Evolutionary conservation across 1,140 invertebrate genomes (phyloP).

Genomic region (Macrobrachium rosenbergii): DNA sequence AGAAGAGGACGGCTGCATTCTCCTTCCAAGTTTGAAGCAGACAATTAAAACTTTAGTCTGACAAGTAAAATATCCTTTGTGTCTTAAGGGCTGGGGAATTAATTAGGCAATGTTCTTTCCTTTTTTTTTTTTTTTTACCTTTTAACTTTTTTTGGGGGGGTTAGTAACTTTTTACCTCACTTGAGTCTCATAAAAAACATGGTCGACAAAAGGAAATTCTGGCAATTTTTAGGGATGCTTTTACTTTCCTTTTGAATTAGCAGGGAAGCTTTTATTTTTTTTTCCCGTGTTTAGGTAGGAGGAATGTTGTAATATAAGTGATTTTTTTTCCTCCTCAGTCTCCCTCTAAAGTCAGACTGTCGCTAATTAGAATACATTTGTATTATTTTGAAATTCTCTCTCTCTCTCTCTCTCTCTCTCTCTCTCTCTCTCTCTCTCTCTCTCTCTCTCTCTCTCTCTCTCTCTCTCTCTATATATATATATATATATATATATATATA

Average conservation of each 20-base stretch:
- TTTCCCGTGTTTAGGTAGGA: too few species aligned
- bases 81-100: conserved; percentile 16
- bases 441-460: conserved; percentile 10
- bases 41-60: conserved; percentile 21
- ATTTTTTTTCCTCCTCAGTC: too few species aligned
- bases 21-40: conserved; percentile 3
- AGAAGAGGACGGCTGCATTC: neutral
- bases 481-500: conserved; percentile 5
- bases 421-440: neutral
- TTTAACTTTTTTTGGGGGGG: neutral
- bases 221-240: neutral
- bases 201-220: neutral
- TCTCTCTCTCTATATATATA: conserved; percentile 27
- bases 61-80: conserved; percentile 28
- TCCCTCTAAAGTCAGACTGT: too few species aligned
- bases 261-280: too few species aligned
- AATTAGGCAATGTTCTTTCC: conserved; percentile 7
- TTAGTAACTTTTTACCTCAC: too few species aligned
- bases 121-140: neutral
- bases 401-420: conserved; percentile 21
- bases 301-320: too few species aligned
- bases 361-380: neutral
- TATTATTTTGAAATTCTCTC: neutral
- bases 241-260: neutral
- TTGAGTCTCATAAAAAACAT: too few species aligned